phyloP scores from a whole-genome alignment of 1,140 invertebrate genomes.

The Atta texana region DNA sequence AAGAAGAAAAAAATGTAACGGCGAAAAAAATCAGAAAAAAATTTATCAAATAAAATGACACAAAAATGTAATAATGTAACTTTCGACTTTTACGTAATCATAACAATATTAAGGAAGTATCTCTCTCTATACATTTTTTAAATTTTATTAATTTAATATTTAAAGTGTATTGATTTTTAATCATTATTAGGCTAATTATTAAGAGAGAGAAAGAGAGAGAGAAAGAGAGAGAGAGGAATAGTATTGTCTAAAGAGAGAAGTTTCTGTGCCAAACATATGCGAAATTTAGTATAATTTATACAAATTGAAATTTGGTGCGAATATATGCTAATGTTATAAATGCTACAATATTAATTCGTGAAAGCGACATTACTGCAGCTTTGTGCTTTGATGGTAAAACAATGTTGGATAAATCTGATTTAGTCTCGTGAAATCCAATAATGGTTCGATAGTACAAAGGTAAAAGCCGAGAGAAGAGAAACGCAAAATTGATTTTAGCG shows the following conservation, averaged over 20 bases:
- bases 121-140: background rate
- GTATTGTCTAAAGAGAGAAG: background rate
- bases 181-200: background rate
- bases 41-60: background rate
- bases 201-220: background rate
- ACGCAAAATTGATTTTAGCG: background rate
- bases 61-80: background rate
- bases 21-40: background rate
- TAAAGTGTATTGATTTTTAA: slow-evolving; percentile 6
- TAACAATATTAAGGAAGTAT: background rate
- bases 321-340: background rate
- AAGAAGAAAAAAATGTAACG: background rate
- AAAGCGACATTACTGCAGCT: slow-evolving; percentile 14
- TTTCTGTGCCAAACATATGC: background rate
- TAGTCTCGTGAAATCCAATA: slow-evolving; percentile 4
- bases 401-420: slow-evolving; percentile 16
- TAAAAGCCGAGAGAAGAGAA: slow-evolving; percentile 13
- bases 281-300: background rate
- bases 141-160: background rate
- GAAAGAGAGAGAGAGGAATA: background rate
- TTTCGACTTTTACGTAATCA: background rate
- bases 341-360: background rate
- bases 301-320: background rate
- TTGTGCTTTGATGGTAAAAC: slow-evolving; percentile 11
- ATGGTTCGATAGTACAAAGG: slow-evolving; percentile 7